Evolutionary conservation across 2,888 invertebrate genomes (phyloP).

Genomic region (Polia nebulosa): DNA sequence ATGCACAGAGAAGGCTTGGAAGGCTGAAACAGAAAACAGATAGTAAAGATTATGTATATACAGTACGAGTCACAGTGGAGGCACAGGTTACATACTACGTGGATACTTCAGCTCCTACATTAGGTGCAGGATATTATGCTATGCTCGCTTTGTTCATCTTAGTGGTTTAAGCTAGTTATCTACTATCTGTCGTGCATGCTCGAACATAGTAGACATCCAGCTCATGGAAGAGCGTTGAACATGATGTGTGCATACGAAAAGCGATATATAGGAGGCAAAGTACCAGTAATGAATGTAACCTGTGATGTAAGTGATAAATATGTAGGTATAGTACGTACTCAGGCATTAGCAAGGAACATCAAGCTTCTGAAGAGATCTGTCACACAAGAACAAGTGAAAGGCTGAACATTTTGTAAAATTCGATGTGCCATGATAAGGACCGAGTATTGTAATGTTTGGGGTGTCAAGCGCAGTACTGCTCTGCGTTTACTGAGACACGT

Average conservation of each 20-base stretch:
- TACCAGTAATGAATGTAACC: conserved; percentile 6
- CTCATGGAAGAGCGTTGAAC: neutral
- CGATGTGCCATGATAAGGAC: neutral
- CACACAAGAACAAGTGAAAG: neutral
- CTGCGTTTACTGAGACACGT: conserved; percentile 29
- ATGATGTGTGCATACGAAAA: neutral
- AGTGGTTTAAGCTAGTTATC: neutral
- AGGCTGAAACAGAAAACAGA: conserved; percentile 91
- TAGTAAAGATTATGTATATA: conserved; percentile 86
- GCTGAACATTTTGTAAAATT: neutral
- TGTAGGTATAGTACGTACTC: neutral
- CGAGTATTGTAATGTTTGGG: neutral
- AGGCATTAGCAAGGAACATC: conserved; percentile 22
- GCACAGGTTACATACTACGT: conserved; percentile 1
- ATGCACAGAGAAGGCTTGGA: conserved; percentile 89
- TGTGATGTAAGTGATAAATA: conserved; percentile 15
- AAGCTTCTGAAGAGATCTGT: conserved; percentile 1
- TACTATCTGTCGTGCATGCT: neutral
- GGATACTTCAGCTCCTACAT: neutral
- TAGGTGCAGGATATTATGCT: neutral
- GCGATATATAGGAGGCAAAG: conserved; percentile 9
- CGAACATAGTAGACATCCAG: neutral
- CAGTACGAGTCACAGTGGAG: conserved; percentile 46
- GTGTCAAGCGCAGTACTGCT: conserved; percentile 29
- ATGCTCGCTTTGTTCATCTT: neutral